Percentiles rank a stretch among this genome's conserved stretches.
These are phyloP conservation scores for Sycophila sp. DNA, from an alignment of 1,140 invertebrate species.

Conservation along the genomic window DNA sequence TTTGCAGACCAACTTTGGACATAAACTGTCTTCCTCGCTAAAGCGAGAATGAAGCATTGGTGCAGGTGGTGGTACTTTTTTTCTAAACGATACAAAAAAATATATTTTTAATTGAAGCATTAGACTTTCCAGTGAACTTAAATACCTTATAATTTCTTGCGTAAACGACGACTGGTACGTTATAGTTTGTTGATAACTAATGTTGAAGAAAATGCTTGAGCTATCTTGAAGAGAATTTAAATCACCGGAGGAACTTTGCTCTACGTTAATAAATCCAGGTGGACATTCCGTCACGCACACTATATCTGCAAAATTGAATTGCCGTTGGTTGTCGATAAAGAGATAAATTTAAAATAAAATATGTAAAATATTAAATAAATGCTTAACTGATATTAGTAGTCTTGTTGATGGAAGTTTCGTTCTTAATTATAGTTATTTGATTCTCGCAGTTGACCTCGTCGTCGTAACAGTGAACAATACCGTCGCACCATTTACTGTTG, in stretches of 20 bases:
- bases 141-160: too few species aligned
- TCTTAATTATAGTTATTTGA: too few species aligned
- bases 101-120: too few species aligned
- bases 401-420: constrained; percentile 52
- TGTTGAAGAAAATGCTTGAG: neutral
- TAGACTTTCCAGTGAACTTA: too few species aligned
- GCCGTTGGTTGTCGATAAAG: too few species aligned
- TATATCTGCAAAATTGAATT: neutral
- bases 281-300: constrained; percentile 20
- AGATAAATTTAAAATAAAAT: too few species aligned
- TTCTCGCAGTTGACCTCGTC: constrained; percentile 83
- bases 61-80: constrained; percentile 2
- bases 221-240: too few species aligned
- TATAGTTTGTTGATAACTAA: neutral
- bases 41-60: neutral
- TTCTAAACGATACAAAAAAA: neutral
- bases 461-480: constrained; percentile 83
- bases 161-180: neutral
- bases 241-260: too few species aligned
- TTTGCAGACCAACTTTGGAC: constrained; percentile 16
- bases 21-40: neutral
- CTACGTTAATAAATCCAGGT: constrained; percentile 6
- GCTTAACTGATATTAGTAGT: neutral
- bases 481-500: constrained; percentile 80
- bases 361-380: neutral